phyloP scores from a whole-genome alignment of 2,888 invertebrate species.

The Hesperia comma region DNA sequence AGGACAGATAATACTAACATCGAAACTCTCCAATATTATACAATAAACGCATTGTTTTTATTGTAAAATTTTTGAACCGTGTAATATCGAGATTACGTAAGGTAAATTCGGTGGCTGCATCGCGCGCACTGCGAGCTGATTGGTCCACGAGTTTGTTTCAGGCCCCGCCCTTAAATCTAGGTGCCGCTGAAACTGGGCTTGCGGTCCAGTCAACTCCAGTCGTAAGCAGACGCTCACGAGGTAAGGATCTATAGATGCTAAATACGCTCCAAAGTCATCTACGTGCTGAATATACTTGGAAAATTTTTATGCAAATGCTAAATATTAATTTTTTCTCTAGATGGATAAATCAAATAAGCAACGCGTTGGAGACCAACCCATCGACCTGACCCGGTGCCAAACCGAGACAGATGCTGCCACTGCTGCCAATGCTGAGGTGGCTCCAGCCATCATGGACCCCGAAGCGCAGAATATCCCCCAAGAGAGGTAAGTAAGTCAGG shows the following conservation, averaged over 20 bases:
- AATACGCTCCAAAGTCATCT: neutral
- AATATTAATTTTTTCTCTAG: constrained; percentile 1
- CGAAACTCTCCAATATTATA: too few species aligned
- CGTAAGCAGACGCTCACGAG: constrained; percentile 4
- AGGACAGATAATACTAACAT: too few species aligned
- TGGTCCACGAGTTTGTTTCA: neutral
- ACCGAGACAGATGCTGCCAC: neutral
- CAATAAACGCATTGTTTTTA: too few species aligned
- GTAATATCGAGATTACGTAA: constrained; percentile 14
- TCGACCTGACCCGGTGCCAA: neutral
- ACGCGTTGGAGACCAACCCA: neutral
- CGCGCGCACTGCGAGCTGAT: constrained; percentile 16
- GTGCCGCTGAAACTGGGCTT: neutral
- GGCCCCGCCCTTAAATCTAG: constrained; percentile 13
- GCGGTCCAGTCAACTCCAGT: too few species aligned
- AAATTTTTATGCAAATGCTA: neutral
- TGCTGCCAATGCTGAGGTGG: neutral
- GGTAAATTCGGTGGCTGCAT: neutral
- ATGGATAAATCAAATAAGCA: neutral
- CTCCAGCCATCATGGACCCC: neutral
- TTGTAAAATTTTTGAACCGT: neutral
- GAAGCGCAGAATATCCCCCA: neutral
- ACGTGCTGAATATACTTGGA: constrained; percentile 2
- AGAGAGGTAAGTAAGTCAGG: neutral
- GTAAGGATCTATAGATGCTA: constrained; percentile 16